Base-by-base conservation (phyloP, 2,888 invertebrate species). In the Acronicta psi region DNA sequence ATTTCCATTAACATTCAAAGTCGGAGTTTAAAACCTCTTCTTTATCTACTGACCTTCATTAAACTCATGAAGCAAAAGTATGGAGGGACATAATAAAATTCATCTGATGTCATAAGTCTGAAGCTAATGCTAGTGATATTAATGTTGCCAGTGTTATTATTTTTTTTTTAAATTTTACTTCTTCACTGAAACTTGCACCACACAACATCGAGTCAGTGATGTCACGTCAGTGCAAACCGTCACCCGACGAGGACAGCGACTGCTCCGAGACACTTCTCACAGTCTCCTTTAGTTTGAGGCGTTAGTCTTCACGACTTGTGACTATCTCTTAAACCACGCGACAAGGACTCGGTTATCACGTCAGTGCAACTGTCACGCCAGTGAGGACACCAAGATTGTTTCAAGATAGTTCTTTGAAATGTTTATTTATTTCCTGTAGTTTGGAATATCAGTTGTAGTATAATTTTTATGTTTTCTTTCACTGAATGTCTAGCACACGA, bases 141-240 rank as follows among this genome's bases (percentile, higher is more conserved):
- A 9, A 25, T 25, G 8, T 17, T 42, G 14, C 0, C 3, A 42
- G 13, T 25, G 16, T 3, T n/a, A n/a, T n/a, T n/a, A n/a, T n/a
- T n/a, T 16, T 31, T 7, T 31, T n/a, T 25, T 10, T 2, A 18
- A 44, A 25, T 9, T 2, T 17, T 8, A 34, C 8, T 11, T 17
- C 23, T 52, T 17, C n/a, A 16, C 1, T 23, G 6, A 9, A 6
- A 31, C 50, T 68, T 68, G 54, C 2, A 51, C 72, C 72, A 67
- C 17, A 49, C 54, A 10, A 40, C 17, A 55, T 34, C 14, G 13
- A 59, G 73, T 72, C 73, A 54, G 50, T 52, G 17, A 7, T 59
- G 51, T 67, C 68, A 59, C 51, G 54, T 68, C 68, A 72, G 50
- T 44, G 40, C 72, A 34, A 23, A 47, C 72, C 59, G 67, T 72